Percentiles rank a stretch among this genome's conserved stretches.
These are phyloP conservation scores for Diaperis boleti DNA, from an alignment of 2,888 invertebrate species.

Conservation along the genomic window DNA sequence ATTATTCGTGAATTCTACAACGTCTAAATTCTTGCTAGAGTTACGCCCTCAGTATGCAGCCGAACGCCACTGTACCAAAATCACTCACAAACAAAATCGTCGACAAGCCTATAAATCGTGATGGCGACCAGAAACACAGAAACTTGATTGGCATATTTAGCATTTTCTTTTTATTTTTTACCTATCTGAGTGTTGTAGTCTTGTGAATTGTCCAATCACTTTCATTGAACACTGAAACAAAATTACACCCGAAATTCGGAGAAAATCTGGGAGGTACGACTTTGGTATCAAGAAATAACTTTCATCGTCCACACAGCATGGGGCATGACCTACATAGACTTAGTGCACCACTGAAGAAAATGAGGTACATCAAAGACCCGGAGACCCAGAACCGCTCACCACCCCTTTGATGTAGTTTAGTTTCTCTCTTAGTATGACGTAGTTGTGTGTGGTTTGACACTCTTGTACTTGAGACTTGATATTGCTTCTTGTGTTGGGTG, in stretches of 20 bases:
- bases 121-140: constrained; percentile 17
- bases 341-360: constrained; percentile 49
- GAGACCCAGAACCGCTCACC: background rate
- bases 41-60: too few relatives aligned
- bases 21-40: too few relatives aligned
- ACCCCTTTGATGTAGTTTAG: constrained; percentile 14
- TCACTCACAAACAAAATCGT: too few relatives aligned
- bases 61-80: too few relatives aligned
- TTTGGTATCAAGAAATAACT: constrained; percentile 64
- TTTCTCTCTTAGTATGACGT: constrained; percentile 8
- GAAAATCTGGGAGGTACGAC: constrained; percentile 46
- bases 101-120: constrained; percentile 33
- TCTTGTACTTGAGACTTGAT: constrained; percentile 5
- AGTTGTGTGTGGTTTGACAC: constrained; percentile 15
- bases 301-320: constrained; percentile 65
- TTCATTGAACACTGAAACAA: constrained; percentile 45
- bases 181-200: constrained; percentile 52
- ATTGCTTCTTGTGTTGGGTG: constrained; percentile 1
- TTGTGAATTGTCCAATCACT: constrained; percentile 54
- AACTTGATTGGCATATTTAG: constrained; percentile 47
- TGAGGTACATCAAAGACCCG: constrained; percentile 14
- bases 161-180: constrained; percentile 30
- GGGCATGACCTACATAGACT: constrained; percentile 58
- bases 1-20: too few relatives aligned
- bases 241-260: constrained; percentile 47